phyloP scores from a whole-genome alignment of 1,140 invertebrate species.

The Caenorhabditis elegans region WBcel235 BX284605.5:8899001-8899500 shows the following conservation, averaged over 20 bases:
- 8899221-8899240: neutral
- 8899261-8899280: neutral
- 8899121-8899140: neutral
- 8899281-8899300: neutral
- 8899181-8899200: neutral
- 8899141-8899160: neutral
- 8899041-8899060: too few species aligned
- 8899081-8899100: too few species aligned
- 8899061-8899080: too few species aligned
- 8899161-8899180: too few species aligned
- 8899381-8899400: neutral
- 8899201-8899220: conserved; percentile 1
- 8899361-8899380: neutral
- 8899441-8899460: too few species aligned
- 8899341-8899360: neutral
- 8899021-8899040: too few species aligned
- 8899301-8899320: too few species aligned
- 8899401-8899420: neutral
- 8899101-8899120: too few species aligned
- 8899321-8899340: neutral
- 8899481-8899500: too few species aligned
- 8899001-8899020: neutral
- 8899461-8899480: too few species aligned
- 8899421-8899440: too few species aligned
- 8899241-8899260: neutral